A percentile compares a stretch with the other conserved stretches of the same genome.
Evolutionary conservation across 1,140 invertebrate species (phyloP).

Genomic region (Palaemon carinicauda): DNA sequence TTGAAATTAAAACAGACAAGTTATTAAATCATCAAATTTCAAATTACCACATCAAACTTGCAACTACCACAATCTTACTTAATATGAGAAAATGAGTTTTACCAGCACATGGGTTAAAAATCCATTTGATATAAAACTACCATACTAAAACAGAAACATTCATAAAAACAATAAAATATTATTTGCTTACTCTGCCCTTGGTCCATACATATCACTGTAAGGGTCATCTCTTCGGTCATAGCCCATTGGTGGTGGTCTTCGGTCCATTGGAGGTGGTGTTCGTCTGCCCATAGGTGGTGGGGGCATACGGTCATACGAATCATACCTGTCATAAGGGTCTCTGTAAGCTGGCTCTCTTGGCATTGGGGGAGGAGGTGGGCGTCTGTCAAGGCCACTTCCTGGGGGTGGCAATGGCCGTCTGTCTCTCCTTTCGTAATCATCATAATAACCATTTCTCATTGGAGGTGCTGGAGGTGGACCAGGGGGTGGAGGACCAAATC

Average conservation of each 20-base stretch:
- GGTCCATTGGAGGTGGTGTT: constrained; percentile 50
- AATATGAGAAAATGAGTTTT: too few species aligned
- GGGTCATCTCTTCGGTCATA: constrained; percentile 47
- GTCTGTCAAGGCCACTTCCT: constrained; percentile 42
- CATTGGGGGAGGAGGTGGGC: constrained; percentile 59
- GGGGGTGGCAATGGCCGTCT: constrained; percentile 57
- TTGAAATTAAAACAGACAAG: too few species aligned
- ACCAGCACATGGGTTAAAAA: neutral
- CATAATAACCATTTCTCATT: constrained; percentile 61
- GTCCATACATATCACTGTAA: constrained; percentile 54
- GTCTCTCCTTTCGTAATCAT: constrained; percentile 60
- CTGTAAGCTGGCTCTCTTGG: constrained; percentile 49
- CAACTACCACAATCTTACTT: too few species aligned
- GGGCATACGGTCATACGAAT: constrained; percentile 53
- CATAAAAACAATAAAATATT: neutral
- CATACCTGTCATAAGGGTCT: constrained; percentile 55
- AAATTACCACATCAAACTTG: too few species aligned
- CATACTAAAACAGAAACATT: neutral
- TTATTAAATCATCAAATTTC: too few species aligned
- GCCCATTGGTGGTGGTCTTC: constrained; percentile 48
- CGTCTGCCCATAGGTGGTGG: constrained; percentile 49
- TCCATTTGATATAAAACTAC: neutral
- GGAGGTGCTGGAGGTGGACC: constrained; percentile 59
- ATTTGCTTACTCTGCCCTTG: constrained; percentile 33
- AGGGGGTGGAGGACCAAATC: constrained; percentile 58